Evolutionary conservation across 2,888 invertebrate genomes (phyloP).

Genomic region (Elysia crispata): DNA sequence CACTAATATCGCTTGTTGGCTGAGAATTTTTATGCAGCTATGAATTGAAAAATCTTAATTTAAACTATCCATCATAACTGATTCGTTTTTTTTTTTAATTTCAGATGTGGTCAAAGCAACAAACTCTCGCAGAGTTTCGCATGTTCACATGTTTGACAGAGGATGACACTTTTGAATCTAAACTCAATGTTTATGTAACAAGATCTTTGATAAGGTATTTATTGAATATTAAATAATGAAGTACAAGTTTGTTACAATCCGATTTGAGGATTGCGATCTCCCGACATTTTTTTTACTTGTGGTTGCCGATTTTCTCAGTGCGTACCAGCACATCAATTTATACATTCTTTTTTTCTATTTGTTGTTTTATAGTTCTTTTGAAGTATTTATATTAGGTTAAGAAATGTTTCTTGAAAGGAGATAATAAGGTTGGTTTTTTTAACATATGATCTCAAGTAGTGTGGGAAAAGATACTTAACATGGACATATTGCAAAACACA

Average conservation of each 20-base stretch:
- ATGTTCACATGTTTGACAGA: constrained; percentile 37
- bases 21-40: neutral
- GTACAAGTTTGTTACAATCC: neutral
- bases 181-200: constrained; percentile 29
- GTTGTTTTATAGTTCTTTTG: no score
- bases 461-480: no score
- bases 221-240: neutral
- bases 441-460: no score
- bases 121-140: constrained; percentile 40
- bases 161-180: constrained; percentile 9
- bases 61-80: neutral
- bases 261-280: neutral
- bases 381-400: no score
- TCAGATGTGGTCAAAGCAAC: constrained; percentile 44
- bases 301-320: no score
- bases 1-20: neutral
- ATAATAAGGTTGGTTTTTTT: no score
- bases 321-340: no score
- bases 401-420: no score
- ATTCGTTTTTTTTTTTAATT: neutral
- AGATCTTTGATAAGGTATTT: constrained; percentile 36
- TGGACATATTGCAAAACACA: no score
- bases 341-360: no score
- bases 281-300: no score
- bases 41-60: neutral